Conservation (phyloP, 2,797 vertebrate species). For the Pangasius sanitwongsei region DNA sequence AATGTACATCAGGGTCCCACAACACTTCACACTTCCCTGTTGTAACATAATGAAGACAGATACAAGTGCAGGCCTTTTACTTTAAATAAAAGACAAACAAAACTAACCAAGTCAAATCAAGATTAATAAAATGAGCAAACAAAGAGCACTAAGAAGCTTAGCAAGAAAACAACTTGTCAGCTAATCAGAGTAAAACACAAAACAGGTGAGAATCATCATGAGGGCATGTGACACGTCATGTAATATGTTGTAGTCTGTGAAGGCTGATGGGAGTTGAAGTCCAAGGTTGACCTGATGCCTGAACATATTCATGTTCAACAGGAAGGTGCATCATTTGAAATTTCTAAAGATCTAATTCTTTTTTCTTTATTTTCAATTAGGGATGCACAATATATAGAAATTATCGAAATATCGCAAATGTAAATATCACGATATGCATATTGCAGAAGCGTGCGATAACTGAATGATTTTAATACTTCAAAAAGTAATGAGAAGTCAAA, state of each 20-base stretch:
- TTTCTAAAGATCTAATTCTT: background rate
- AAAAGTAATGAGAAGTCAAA: too few species aligned
- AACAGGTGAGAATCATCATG: background rate
- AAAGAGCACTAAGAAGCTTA: background rate
- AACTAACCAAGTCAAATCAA: background rate
- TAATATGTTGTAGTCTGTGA: background rate
- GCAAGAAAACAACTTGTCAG: background rate
- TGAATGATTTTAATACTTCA: too few species aligned
- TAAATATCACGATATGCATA: too few species aligned
- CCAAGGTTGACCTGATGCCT: background rate
- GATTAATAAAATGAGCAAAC: background rate
- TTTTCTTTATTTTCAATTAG: background rate
- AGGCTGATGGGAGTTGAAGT: background rate
- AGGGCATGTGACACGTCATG: background rate
- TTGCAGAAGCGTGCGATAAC: too few species aligned
- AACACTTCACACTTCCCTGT: background rate
- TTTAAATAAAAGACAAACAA: background rate
- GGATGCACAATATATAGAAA: too few species aligned
- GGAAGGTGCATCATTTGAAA: background rate
- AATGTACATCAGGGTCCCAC: background rate
- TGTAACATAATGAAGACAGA: background rate
- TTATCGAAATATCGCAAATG: too few species aligned
- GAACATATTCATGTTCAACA: background rate
- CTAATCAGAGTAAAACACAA: background rate
- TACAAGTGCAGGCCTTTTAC: background rate